Conservation (phyloP, 1,140 invertebrate genomes). For the Drosophila punjabiensis region DNA sequence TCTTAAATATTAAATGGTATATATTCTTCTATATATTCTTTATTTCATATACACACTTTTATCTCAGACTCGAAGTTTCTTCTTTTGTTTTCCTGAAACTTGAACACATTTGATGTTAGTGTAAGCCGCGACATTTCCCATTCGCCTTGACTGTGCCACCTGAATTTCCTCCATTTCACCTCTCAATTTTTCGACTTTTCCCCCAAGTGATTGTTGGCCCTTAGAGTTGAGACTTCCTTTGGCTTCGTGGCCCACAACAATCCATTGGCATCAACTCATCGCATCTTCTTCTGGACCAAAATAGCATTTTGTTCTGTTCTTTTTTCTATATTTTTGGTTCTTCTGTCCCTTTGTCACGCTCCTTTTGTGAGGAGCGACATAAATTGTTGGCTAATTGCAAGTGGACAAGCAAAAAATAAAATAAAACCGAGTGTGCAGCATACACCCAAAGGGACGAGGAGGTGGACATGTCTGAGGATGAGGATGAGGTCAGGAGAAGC, state of each 20-base stretch:
- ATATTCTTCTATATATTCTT: background rate
- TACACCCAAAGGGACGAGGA: background rate
- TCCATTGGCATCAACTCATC: constrained; percentile 28
- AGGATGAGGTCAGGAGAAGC: background rate
- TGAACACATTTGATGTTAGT: background rate
- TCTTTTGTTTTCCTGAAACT: background rate
- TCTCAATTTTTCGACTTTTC: background rate
- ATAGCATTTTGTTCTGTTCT: constrained; percentile 18
- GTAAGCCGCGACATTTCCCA: constrained; percentile 38
- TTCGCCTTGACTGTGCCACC: constrained; percentile 34
- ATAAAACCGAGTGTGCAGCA: background rate
- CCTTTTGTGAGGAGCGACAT: constrained; percentile 60
- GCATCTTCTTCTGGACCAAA: background rate
- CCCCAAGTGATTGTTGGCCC: constrained; percentile 6
- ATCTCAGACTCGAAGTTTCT: background rate
- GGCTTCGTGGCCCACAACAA: constrained; percentile 51
- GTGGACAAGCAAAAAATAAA: constrained; percentile 21
- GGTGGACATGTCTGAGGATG: background rate
- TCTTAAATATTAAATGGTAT: background rate
- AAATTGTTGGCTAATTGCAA: constrained; percentile 78
- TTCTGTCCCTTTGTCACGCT: constrained; percentile 22
- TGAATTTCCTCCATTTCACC: background rate
- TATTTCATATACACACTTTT: background rate
- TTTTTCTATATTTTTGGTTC: background rate
- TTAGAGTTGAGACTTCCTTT: constrained; percentile 27